A percentile compares a stretch with the other conserved stretches of the same genome.
These are phyloP conservation scores for Metalampra italica DNA, from an alignment of 2,888 invertebrate species.

Conservation along the genomic window DNA sequence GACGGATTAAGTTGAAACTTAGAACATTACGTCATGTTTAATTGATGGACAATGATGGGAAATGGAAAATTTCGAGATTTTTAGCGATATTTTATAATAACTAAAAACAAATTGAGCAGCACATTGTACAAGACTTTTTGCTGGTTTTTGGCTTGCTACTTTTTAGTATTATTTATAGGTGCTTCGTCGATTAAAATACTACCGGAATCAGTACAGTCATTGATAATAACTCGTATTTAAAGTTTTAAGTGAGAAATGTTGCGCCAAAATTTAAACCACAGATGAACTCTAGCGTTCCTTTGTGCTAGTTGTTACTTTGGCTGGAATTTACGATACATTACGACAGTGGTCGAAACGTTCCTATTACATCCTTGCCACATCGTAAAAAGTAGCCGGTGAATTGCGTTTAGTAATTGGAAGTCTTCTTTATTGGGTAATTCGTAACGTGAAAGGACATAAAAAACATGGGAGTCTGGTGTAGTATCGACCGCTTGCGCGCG, in stretches of 20 bases:
- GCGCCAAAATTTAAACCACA: slow-evolving; percentile 18
- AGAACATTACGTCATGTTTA: too few relatives aligned
- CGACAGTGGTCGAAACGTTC: slow-evolving; percentile 5
- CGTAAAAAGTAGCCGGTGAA: slow-evolving; percentile 31
- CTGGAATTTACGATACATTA: neutral
- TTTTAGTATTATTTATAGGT: too few relatives aligned
- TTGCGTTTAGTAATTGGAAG: slow-evolving; percentile 56
- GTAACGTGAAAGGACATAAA: slow-evolving; percentile 72
- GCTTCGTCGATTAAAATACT: too few relatives aligned
- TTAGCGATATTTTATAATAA: too few relatives aligned
- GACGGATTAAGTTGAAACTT: too few relatives aligned
- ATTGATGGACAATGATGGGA: too few relatives aligned
- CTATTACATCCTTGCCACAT: slow-evolving; percentile 24
- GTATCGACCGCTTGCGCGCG: slow-evolving; percentile 76
- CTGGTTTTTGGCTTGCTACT: too few relatives aligned
- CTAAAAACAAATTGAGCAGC: too few relatives aligned
- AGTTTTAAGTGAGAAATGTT: neutral
- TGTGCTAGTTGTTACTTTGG: neutral
- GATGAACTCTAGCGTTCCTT: neutral
- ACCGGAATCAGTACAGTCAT: too few relatives aligned
- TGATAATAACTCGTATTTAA: too few relatives aligned
- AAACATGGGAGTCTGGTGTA: slow-evolving; percentile 72
- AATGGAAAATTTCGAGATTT: too few relatives aligned
- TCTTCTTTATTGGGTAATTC: slow-evolving; percentile 64
- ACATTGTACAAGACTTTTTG: too few relatives aligned